These are phyloP conservation scores for Empidonax alnorum DNA, from an alignment of 2,113 vertebrate genomes.

Conservation along the genomic window DNA sequence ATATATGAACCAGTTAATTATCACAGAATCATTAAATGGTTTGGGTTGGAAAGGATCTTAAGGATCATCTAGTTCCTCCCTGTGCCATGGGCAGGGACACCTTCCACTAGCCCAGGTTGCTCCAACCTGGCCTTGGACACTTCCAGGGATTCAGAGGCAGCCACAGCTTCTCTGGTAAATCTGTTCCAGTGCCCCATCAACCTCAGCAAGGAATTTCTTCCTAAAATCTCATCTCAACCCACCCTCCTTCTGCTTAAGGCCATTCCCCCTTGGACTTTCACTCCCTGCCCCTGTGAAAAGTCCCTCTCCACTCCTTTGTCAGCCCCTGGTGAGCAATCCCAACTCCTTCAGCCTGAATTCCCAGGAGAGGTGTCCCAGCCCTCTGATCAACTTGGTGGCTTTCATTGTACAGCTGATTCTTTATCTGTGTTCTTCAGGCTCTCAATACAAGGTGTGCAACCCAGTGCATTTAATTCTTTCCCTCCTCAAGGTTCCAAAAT, in stretches of 20 bases:
- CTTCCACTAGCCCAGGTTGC: background rate
- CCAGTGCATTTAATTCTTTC: background rate
- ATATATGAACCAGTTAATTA: background rate
- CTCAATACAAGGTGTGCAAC: background rate
- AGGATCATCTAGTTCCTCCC: background rate
- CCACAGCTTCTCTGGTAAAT: background rate
- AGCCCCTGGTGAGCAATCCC: background rate
- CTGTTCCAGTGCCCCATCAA: background rate
- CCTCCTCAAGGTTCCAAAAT: background rate
- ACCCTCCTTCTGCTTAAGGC: background rate
- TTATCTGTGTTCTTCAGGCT: background rate
- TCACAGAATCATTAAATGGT: background rate
- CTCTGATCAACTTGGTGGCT: background rate
- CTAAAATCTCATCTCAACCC: background rate
- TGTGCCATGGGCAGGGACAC: background rate
- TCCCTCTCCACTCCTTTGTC: background rate
- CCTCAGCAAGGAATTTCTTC: background rate
- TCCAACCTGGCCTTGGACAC: background rate
- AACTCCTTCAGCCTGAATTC: background rate
- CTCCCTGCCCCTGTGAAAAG: background rate
- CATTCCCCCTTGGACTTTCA: no score
- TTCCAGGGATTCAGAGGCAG: background rate
- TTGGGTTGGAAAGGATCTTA: background rate
- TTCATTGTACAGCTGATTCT: background rate
- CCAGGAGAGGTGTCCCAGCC: background rate